These are phyloP conservation scores for Pandemis corylana DNA, from an alignment of 2,888 invertebrate genomes.

Conservation along the genomic window DNA sequence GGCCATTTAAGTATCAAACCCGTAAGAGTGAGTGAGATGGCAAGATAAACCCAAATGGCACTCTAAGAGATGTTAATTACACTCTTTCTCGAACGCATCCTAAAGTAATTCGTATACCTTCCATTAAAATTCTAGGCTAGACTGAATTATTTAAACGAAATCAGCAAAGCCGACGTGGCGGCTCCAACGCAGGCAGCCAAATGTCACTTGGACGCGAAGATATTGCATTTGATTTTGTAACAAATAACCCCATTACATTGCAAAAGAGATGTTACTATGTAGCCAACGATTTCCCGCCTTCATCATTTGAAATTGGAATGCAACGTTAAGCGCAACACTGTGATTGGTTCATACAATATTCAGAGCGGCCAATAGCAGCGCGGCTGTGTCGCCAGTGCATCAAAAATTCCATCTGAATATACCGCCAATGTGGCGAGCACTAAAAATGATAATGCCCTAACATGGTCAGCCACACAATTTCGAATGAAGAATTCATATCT, in stretches of 20 bases:
- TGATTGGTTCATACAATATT: conserved; percentile 85
- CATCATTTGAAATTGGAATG: conserved; percentile 83
- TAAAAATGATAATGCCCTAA: conserved; percentile 85
- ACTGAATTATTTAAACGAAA: conserved; percentile 23
- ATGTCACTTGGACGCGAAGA: conserved; percentile 35
- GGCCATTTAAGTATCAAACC: too few species aligned
- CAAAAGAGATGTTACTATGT: conserved; percentile 72
- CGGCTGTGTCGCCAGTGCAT: conserved; percentile 85
- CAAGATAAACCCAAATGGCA: too few species aligned
- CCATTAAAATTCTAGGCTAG: conserved; percentile 34
- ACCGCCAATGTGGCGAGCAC: conserved; percentile 81
- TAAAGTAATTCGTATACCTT: conserved; percentile 9
- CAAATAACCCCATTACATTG: conserved; percentile 68
- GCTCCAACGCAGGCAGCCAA: conserved; percentile 22
- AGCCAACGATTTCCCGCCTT: conserved; percentile 76
- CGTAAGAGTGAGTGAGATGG: too few species aligned
- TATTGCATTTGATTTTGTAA: conserved; percentile 65
- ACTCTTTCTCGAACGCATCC: neutral
- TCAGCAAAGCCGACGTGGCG: conserved; percentile 12
- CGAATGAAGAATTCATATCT: conserved; percentile 83
- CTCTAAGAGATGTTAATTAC: neutral
- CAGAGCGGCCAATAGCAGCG: conserved; percentile 80
- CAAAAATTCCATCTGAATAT: conserved; percentile 86
- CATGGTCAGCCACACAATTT: conserved; percentile 82
- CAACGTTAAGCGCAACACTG: conserved; percentile 79